Conservation (phyloP, 2,888 invertebrate species). For the Andricus curvator region DNA sequence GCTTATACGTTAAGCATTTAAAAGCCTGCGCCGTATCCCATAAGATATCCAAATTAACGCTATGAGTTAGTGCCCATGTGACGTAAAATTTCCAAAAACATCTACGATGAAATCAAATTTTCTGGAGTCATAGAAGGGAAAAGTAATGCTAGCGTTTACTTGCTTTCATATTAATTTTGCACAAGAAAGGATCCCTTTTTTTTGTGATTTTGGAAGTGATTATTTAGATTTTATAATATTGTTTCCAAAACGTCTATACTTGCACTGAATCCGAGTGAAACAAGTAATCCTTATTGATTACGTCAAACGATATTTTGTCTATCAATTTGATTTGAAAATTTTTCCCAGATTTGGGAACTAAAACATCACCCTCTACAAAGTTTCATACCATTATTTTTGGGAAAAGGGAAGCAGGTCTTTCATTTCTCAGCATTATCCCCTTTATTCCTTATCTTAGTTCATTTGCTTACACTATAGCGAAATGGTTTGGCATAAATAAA, state of each 20-base stretch:
- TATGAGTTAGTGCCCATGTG: no score
- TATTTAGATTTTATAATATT: no score
- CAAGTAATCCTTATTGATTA: not conserved
- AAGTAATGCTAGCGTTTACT: not conserved
- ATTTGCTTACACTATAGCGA: slow-evolving; percentile 12
- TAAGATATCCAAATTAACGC: no score
- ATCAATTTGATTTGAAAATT: not conserved
- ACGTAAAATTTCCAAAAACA: no score
- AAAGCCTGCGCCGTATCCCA: no score
- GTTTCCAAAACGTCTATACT: no score
- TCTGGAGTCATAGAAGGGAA: no score
- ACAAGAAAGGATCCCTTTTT: no score
- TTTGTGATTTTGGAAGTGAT: no score
- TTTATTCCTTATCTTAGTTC: not conserved
- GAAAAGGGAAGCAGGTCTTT: not conserved
- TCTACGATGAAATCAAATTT: no score
- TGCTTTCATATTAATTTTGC: no score
- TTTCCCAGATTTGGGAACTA: not conserved
- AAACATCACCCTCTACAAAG: not conserved
- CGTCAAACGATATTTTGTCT: not conserved
- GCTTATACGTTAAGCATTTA: no score
- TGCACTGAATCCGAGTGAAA: not conserved
- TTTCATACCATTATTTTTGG: not conserved
- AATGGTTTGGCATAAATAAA: not conserved
- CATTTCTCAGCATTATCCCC: slow-evolving; percentile 18